These are phyloP conservation scores for Sebastes vulpes DNA, from an alignment of 2,797 vertebrate species.

Conservation along the genomic window DNA sequence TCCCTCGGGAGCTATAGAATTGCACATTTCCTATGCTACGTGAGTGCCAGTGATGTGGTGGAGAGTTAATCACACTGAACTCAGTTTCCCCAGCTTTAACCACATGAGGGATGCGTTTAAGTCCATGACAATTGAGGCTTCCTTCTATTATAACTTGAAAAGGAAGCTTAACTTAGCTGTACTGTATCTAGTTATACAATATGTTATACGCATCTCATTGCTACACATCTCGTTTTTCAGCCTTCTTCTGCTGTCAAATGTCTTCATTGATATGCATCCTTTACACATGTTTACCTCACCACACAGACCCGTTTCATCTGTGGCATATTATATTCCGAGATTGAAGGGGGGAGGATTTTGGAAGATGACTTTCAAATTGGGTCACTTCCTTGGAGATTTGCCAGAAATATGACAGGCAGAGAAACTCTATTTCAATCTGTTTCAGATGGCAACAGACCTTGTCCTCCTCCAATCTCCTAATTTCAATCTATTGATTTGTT, in stretches of 20 bases:
- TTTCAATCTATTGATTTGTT: not conserved
- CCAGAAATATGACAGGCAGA: slow-evolving; percentile 45
- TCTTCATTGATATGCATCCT: not conserved
- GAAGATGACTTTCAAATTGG: slow-evolving; percentile 50
- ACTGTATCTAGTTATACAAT: not conserved
- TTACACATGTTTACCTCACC: slow-evolving; percentile 1
- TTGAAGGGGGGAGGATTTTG: slow-evolving; percentile 33
- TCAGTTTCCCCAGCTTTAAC: slow-evolving; percentile 9
- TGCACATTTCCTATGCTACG: slow-evolving; percentile 69
- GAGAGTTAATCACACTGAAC: slow-evolving; percentile 23
- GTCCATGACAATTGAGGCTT: not conserved
- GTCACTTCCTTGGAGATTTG: slow-evolving; percentile 61
- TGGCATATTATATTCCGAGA: slow-evolving; percentile 18
- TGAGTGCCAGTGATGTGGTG: slow-evolving; percentile 47
- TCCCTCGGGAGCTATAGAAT: slow-evolving; percentile 80
- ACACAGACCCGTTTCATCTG: slow-evolving; percentile 28
- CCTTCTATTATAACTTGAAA: not conserved
- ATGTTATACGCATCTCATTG: not conserved
- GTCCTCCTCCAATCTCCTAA: not conserved
- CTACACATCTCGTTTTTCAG: not conserved
- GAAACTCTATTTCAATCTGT: slow-evolving; percentile 52
- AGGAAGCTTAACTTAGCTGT: not conserved
- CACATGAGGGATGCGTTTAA: not conserved
- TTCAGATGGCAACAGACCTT: slow-evolving; percentile 21
- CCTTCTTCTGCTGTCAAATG: not conserved